Percentiles rank a stretch among this genome's conserved stretches.
Evolutionary conservation across 1,140 invertebrate species (phyloP).

Genomic region (Gonatopus flavifemur): DNA sequence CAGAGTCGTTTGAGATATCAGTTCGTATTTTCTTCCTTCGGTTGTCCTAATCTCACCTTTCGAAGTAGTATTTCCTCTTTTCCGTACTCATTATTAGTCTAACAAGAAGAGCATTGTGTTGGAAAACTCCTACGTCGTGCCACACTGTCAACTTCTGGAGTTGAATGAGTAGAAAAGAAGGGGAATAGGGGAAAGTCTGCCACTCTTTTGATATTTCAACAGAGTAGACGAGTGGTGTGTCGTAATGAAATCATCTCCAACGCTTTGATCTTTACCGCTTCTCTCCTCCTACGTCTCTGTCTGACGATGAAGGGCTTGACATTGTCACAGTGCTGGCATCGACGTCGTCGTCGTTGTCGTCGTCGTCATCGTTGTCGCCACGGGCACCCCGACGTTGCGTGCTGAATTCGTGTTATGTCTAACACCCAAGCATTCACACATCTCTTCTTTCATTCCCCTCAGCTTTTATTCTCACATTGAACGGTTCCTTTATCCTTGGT

Average conservation of each 20-base stretch:
- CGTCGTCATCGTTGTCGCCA: conserved; percentile 25
- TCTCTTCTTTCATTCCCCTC: no score
- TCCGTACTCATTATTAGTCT: conserved; percentile 6
- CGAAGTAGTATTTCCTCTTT: no score
- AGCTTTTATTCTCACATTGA: no score
- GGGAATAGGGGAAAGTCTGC: no score
- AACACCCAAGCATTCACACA: no score
- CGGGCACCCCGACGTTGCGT: conserved; percentile 28
- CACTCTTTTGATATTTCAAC: conserved; percentile 58
- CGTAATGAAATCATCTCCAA: conserved; percentile 57
- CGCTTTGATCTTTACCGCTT: conserved; percentile 56
- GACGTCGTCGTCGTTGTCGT: conserved; percentile 22
- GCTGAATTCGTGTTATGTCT: no score
- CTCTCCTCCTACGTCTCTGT: no score
- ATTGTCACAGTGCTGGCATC: conserved; percentile 26
- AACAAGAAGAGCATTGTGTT: conserved; percentile 40
- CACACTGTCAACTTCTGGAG: conserved; percentile 26
- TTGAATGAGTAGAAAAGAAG: no score
- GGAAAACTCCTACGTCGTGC: conserved; percentile 28
- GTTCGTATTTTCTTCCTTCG: conserved; percentile 27
- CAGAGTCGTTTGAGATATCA: conserved; percentile 6
- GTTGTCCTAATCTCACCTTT: conserved; percentile 2
- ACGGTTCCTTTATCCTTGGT: no score
- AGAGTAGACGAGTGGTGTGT: conserved; percentile 51
- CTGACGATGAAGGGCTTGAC: no score